Evolutionary conservation across 2,888 invertebrate species (phyloP).

Genomic region (Pomacea canaliculata): DNA sequence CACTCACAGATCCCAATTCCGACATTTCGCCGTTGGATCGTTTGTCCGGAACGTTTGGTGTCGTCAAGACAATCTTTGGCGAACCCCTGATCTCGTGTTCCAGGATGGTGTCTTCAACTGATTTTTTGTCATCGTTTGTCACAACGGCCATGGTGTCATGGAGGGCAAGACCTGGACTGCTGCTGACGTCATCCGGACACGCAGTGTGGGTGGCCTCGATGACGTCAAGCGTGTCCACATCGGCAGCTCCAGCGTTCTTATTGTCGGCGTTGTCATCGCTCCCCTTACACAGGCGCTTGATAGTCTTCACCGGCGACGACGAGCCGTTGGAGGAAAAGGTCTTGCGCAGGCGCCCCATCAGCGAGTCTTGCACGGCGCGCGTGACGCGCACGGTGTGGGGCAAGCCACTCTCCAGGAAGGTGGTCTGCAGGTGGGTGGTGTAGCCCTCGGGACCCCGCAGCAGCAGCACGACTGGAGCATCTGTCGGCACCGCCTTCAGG

Average conservation of each 20-base stretch:
- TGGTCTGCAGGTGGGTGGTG: slow-evolving; percentile 61
- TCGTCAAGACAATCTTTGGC: slow-evolving; percentile 42
- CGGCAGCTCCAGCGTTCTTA: slow-evolving; percentile 13
- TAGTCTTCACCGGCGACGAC: slow-evolving; percentile 35
- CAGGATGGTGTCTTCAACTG: slow-evolving; percentile 37
- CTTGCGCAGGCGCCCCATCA: slow-evolving; percentile 46
- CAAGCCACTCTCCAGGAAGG: slow-evolving; percentile 59
- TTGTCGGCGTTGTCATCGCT: slow-evolving; percentile 7
- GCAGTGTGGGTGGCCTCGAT: slow-evolving; percentile 1
- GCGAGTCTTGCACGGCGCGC: slow-evolving; percentile 52
- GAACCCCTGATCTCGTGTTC: slow-evolving; percentile 40
- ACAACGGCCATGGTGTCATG: no score
- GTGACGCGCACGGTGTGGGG: slow-evolving; percentile 62
- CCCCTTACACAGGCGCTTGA: slow-evolving; percentile 36
- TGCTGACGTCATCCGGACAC: neutral
- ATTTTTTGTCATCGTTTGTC: slow-evolving; percentile 2
- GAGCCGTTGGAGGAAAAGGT: slow-evolving; percentile 42
- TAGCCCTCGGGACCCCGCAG: slow-evolving; percentile 62
- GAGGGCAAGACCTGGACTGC: neutral
- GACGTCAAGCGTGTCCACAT: slow-evolving; percentile 3
- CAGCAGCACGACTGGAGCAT: slow-evolving; percentile 56
- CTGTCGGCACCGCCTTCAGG: slow-evolving; percentile 51
- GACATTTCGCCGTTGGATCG: no score
- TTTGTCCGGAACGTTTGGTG: slow-evolving; percentile 20
- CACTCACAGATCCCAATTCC: neutral